Evolutionary conservation across 2,888 invertebrate species (phyloP), one percentile per base, ranked within the genome.

Genomic region (Sacculina carcini): DNA sequence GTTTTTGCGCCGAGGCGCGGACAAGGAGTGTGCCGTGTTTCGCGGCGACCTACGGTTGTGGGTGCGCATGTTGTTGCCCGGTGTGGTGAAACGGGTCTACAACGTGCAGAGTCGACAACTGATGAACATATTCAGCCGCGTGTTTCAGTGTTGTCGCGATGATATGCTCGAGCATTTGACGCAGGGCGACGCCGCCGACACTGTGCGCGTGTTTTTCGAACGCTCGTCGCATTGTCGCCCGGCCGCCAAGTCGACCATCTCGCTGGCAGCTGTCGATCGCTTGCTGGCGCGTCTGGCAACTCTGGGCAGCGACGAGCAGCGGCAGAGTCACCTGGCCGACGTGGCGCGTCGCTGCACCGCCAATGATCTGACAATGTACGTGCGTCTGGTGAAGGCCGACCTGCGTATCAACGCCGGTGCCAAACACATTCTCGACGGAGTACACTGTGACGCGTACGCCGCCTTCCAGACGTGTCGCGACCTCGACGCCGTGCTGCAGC

Each of bases 51-150:
- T 81, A 28, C 69, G 74, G 42, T 67, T 86, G 40, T 80, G 87
- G 82, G 75, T 85, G 62, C 78, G 79, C 60, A 66, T 89, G 57
- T 66, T 92, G 23, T 67, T 92, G 49, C 92, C 90, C 0, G 79
- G 77, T 46, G 78, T 78, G 26, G 73, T 76, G 14, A 85, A 86
- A 64, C 70, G 84, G 54, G 76, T 89, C 31, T 94, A 90, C 63
- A 90, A 92, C 68, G 68, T 94, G 48, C 85, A 87, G 68, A 86
- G 80, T 62, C 89, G 87, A 64, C 87, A 89, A 62, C 69, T 94
- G 51, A 69, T 87, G 0, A 90, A 92, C 66, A 65, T 89, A 42
- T 90, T 87, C 63, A 78, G 85, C 44, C 74, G 75, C 62, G 75
- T 90, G 54, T 80, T 90, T 58, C 66, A 69, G 3, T 71, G 71